Percentiles rank a stretch among this genome's conserved stretches.
Conservation (phyloP, 2,113 vertebrate genomes). For the Emydura subglobosa region DNA sequence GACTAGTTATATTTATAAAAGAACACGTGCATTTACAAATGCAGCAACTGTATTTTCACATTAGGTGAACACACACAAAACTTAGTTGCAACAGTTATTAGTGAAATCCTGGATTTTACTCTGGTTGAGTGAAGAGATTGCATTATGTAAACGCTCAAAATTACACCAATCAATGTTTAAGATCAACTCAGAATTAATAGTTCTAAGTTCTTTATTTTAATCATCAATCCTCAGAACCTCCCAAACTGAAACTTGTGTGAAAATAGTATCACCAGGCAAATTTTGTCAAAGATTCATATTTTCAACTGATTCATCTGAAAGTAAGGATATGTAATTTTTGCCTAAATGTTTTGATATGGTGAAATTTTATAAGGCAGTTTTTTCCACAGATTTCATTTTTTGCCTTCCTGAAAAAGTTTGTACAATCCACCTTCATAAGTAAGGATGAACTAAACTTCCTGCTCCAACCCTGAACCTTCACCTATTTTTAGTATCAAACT, state of each 20-base stretch:
- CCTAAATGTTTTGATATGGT: background rate
- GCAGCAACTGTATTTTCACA: background rate
- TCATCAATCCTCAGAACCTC: background rate
- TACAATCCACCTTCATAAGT: background rate
- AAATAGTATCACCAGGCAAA: background rate
- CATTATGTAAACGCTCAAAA: background rate
- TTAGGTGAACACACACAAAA: background rate
- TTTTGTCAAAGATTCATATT: background rate
- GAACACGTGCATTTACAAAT: background rate
- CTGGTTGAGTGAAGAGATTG: background rate
- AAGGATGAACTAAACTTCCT: background rate
- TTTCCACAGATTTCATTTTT: background rate
- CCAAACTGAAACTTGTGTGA: background rate
- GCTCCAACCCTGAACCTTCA: background rate
- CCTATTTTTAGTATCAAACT: background rate
- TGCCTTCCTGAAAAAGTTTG: accelerated
- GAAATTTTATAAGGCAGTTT: background rate
- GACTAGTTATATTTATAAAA: background rate
- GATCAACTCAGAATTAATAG: background rate
- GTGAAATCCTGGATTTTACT: background rate
- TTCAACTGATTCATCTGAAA: background rate
- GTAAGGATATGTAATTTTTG: background rate
- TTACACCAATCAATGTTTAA: background rate
- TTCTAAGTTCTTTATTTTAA: background rate
- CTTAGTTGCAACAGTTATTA: background rate